Conservation (phyloP, 2,888 invertebrate species). For the Dioctria linearis region DNA sequence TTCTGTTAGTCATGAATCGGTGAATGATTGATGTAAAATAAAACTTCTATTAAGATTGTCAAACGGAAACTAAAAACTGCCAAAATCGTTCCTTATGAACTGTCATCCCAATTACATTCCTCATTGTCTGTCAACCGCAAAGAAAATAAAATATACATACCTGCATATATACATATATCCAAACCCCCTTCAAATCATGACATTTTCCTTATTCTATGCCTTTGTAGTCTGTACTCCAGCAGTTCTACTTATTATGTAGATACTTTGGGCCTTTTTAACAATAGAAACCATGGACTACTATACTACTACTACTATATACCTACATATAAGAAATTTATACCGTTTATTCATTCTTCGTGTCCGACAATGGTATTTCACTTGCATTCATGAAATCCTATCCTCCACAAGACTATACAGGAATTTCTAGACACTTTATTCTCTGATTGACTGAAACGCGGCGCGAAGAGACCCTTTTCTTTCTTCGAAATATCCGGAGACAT, state of each 20-base stretch:
- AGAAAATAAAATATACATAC: neutral
- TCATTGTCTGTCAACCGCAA: conserved; percentile 45
- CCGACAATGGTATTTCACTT: conserved; percentile 12
- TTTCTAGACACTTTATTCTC: conserved; percentile 2
- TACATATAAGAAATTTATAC: conserved; percentile 29
- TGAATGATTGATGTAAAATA: conserved; percentile 39
- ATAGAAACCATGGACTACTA: neutral
- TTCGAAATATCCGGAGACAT: conserved; percentile 35
- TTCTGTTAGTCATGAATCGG: neutral
- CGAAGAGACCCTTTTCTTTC: conserved; percentile 1
- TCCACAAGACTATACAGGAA: neutral
- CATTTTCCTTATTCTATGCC: neutral
- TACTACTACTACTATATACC: neutral
- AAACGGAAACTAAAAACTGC: conserved; percentile 12
- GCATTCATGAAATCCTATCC: conserved; percentile 16
- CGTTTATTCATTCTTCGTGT: conserved; percentile 32
- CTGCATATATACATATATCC: too few species aligned
- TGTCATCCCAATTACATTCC: conserved; percentile 40
- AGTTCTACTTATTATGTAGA: too few species aligned
- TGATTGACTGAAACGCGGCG: neutral
- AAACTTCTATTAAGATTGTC: conserved; percentile 1
- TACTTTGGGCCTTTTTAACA: too few species aligned
- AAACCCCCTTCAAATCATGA: conserved; percentile 18
- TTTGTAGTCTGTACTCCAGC: conserved; percentile 16
- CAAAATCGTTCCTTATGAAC: conserved; percentile 26